These are phyloP conservation scores for Cetonia aurata DNA, from an alignment of 2,888 invertebrate species.

Conservation along the genomic window DNA sequence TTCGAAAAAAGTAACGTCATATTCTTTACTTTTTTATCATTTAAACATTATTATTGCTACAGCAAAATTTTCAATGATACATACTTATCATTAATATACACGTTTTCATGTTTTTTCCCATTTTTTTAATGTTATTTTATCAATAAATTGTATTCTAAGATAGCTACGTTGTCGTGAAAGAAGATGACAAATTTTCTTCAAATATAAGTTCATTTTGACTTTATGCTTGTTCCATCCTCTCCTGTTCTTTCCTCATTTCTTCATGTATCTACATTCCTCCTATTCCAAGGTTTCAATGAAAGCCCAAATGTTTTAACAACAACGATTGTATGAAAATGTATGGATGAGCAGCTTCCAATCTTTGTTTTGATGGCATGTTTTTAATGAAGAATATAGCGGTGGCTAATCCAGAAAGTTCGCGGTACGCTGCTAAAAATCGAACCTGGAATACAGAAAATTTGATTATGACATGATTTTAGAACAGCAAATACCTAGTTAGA, in stretches of 20 bases:
- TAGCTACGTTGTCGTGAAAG: conserved; percentile 43
- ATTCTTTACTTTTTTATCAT: conserved; percentile 39
- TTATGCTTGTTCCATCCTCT: conserved; percentile 29
- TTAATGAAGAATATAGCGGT: conserved; percentile 25
- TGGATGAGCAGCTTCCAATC: conserved; percentile 43
- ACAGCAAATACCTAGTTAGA: neutral
- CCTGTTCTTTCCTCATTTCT: conserved; percentile 4
- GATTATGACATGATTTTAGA: neutral
- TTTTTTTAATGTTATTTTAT: conserved; percentile 35
- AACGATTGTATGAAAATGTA: conserved; percentile 49
- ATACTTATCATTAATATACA: conserved; percentile 42
- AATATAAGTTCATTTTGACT: conserved; percentile 19
- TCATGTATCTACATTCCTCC: conserved; percentile 1
- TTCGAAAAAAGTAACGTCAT: conserved; percentile 50
- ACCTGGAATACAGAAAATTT: conserved; percentile 16
- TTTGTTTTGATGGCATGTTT: conserved; percentile 38
- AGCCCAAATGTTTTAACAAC: conserved; percentile 51
- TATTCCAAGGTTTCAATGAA: conserved; percentile 43
- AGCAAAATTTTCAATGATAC: conserved; percentile 59
- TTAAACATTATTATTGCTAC: conserved; percentile 68
- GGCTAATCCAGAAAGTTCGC: conserved; percentile 24
- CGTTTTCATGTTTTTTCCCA: conserved; percentile 37
- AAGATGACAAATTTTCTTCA: conserved; percentile 24
- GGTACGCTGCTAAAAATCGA: conserved; percentile 34
- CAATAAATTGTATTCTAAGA: conserved; percentile 40